Conservation (phyloP, 2,113 vertebrate species). For the Engraulis encrasicolus region DNA sequence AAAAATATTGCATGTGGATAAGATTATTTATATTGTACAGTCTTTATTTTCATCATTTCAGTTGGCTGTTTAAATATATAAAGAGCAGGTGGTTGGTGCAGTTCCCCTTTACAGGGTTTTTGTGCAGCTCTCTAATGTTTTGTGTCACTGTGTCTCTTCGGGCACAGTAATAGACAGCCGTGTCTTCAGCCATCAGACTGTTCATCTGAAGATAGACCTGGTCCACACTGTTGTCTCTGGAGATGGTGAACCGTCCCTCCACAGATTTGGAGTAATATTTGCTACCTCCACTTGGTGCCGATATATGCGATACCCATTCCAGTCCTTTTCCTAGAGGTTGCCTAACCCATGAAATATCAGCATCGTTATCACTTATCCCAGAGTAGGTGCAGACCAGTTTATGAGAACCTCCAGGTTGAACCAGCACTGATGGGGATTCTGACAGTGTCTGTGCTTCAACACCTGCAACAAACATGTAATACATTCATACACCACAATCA, state of each 20-base stretch:
- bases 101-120: conserved; percentile 31
- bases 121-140: conserved; percentile 35
- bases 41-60: too few relatives aligned
- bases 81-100: not conserved
- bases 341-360: conserved; percentile 33
- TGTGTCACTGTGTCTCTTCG: conserved; percentile 15
- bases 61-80: not conserved
- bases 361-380: conserved; percentile 29
- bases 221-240: conserved; percentile 48
- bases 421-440: conserved; percentile 48
- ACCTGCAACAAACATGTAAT: not conserved
- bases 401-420: conserved; percentile 2
- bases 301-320: conserved; percentile 56
- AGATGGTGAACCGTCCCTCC: conserved; percentile 38
- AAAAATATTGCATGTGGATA: too few relatives aligned
- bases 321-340: conserved; percentile 44
- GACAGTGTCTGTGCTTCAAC: not conserved
- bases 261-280: conserved; percentile 25
- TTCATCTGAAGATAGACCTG: conserved; percentile 47
- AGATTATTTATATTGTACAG: too few relatives aligned
- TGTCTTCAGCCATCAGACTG: conserved; percentile 45
- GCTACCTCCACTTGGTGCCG: conserved; percentile 1
- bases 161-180: conserved; percentile 48
- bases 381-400: conserved; percentile 35
- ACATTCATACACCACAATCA: not conserved